Evolutionary conservation across 2,113 vertebrate species (phyloP).

Genomic region (Toxostoma redivivum): DNA sequence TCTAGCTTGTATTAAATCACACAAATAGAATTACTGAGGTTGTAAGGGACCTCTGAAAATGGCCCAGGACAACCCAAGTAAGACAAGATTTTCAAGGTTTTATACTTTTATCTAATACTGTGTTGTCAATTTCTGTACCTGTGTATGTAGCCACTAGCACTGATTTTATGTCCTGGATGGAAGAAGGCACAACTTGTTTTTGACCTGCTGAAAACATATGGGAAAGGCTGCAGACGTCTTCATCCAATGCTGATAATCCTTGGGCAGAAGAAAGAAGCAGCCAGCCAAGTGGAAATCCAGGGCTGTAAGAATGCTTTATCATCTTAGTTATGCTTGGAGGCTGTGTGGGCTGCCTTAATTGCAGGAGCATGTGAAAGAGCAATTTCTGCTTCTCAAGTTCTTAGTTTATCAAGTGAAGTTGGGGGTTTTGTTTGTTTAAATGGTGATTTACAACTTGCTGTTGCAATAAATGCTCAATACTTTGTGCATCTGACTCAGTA

Average conservation of each 20-base stretch:
- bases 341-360: background rate
- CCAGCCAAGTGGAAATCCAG: constrained; percentile 71
- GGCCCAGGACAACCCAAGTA: background rate
- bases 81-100: background rate
- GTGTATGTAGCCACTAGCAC: constrained; percentile 79
- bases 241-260: constrained; percentile 75
- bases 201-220: constrained; percentile 71
- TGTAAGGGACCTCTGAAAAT: background rate
- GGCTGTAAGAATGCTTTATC: constrained; percentile 78
- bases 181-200: constrained; percentile 83
- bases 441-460: background rate
- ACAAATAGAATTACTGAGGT: background rate
- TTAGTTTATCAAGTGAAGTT: background rate
- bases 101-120: background rate
- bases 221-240: constrained; percentile 49
- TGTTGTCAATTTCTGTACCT: background rate
- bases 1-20: background rate
- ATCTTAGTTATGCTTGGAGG: background rate
- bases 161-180: constrained; percentile 88
- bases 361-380: background rate
- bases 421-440: background rate
- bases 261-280: constrained; percentile 78
- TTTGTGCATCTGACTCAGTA: background rate
- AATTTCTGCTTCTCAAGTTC: background rate
- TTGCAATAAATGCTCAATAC: background rate